A percentile compares a stretch with the other conserved stretches of the same genome.
Conservation (phyloP, 1,140 invertebrate genomes). For the Diorhabda carinulata region DNA sequence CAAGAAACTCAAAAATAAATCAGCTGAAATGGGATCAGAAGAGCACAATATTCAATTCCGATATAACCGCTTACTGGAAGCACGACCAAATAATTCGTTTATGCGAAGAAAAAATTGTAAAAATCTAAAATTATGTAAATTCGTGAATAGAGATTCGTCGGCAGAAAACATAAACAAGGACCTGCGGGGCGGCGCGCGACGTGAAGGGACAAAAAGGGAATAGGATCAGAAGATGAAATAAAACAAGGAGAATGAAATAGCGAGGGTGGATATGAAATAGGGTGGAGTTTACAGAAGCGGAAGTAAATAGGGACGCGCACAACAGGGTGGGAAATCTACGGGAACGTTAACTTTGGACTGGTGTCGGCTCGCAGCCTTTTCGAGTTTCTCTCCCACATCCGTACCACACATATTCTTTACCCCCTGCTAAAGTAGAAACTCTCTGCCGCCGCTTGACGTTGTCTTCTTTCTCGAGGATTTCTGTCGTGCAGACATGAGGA, state of each 20-base stretch:
- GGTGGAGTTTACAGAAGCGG: constrained; percentile 50
- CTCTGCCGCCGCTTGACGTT: neutral
- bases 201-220: constrained; percentile 26
- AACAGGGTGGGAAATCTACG: constrained; percentile 45
- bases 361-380: constrained; percentile 31
- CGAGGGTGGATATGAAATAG: constrained; percentile 50
- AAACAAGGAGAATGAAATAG: constrained; percentile 49
- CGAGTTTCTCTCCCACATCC: constrained; percentile 18
- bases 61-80: constrained; percentile 7
- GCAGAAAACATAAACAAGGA: constrained; percentile 45
- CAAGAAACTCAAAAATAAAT: constrained; percentile 7
- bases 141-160: constrained; percentile 42
- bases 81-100: constrained; percentile 22
- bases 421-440: neutral
- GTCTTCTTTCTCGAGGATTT: constrained; percentile 9
- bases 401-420: constrained; percentile 19
- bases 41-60: constrained; percentile 20
- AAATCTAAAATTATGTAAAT: constrained; percentile 47
- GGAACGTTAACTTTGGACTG: constrained; percentile 35
- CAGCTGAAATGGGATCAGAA: constrained; percentile 10
- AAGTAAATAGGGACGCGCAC: constrained; percentile 48
- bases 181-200: constrained; percentile 18
- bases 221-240: constrained; percentile 49
- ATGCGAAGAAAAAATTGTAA: constrained; percentile 32
- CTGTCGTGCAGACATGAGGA: neutral